These are phyloP conservation scores for Siderastrea radians DNA, from an alignment of 92 coral and sea anemone genomes.

Conservation along the genomic window DNA sequence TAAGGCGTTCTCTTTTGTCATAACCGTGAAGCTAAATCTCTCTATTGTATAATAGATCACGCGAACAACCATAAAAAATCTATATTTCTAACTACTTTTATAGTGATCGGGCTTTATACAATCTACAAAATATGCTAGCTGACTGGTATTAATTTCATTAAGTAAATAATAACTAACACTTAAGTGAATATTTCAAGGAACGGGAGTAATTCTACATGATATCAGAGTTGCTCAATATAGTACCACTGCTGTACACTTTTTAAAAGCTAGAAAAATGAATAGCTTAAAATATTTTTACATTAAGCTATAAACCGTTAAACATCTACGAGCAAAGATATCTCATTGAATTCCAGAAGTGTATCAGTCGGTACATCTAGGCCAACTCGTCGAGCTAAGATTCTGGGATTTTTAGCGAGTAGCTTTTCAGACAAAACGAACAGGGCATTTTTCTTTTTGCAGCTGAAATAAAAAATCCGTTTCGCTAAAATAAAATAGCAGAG, in stretches of 20 bases:
- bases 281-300: not conserved
- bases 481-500: no score
- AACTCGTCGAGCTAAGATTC: no score
- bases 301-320: not conserved
- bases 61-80: not conserved
- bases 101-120: not conserved
- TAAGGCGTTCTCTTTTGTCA: no score
- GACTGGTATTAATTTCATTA: not conserved
- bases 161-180: not conserved
- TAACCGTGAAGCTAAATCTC: no score
- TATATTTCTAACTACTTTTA: not conserved
- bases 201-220: no score
- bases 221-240: not conserved
- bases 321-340: not conserved
- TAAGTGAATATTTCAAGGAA: not conserved
- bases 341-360: no score
- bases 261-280: not conserved
- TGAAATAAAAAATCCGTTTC: no score
- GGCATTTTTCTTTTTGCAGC: no score
- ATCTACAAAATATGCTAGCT: not conserved
- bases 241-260: not conserved
- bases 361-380: no score
- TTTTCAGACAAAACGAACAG: no score
- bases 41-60: not conserved
- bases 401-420: no score